These are phyloP conservation scores for Octonoba sinensis DNA, from an alignment of 2,888 invertebrate genomes.

Conservation along the genomic window DNA sequence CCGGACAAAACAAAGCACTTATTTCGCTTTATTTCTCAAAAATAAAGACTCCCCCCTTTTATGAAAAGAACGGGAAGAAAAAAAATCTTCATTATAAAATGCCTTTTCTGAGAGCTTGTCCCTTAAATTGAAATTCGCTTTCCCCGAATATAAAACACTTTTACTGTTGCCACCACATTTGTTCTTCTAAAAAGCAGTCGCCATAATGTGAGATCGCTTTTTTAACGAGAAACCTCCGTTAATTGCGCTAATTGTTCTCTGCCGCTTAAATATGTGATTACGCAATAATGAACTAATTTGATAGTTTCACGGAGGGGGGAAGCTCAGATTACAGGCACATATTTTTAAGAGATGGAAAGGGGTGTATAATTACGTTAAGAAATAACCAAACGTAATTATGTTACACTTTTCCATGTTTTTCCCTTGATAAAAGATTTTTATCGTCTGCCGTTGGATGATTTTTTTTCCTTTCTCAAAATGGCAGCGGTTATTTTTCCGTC, in stretches of 20 bases:
- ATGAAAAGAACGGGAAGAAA: conserved; percentile 17
- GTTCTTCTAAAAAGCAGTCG: conserved; percentile 12
- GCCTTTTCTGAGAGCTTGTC: conserved; percentile 17
- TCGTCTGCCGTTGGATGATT: conserved; percentile 27
- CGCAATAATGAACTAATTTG: conserved; percentile 60
- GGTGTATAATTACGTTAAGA: conserved; percentile 48
- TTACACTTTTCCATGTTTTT: conserved; percentile 34
- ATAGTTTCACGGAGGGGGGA: conserved; percentile 34
- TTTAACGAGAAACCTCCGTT: conserved; percentile 51
- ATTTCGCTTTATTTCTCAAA: conserved; percentile 14
- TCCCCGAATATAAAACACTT: conserved; percentile 42
- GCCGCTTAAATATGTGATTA: conserved; percentile 55
- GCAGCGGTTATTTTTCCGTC: conserved; percentile 52
- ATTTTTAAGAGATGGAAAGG: conserved; percentile 18
- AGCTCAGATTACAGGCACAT: conserved; percentile 9
- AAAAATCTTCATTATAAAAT: conserved; percentile 31
- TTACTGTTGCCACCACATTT: conserved; percentile 39
- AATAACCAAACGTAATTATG: conserved; percentile 57
- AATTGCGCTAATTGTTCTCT: conserved; percentile 58
- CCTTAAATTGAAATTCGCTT: conserved; percentile 49
- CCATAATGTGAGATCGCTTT: conserved; percentile 32
- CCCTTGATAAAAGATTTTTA: conserved; percentile 44
- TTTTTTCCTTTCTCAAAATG: conserved; percentile 27
- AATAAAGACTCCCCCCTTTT: conserved; percentile 32
- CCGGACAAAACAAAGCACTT: conserved; percentile 44